Conservation (phyloP, 2,113 vertebrate genomes). For the Tiliqua scincoides region DNA sequence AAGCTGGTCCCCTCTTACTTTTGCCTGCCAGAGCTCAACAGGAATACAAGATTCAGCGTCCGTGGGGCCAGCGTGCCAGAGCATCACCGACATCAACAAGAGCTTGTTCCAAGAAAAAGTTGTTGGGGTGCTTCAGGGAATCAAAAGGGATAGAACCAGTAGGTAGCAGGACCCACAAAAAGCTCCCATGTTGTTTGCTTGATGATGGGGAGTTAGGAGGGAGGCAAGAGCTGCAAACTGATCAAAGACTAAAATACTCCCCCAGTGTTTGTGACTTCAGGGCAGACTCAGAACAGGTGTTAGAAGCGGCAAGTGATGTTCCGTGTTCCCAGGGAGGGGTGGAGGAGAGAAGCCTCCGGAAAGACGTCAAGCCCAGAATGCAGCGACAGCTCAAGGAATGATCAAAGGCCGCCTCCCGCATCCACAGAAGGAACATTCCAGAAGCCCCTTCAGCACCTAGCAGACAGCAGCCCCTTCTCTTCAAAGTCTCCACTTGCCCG, state of each 20-base stretch:
- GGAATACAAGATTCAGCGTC: too few relatives aligned
- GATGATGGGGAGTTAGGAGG: slow-evolving; percentile 13
- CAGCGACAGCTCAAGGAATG: not conserved
- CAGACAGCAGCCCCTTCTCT: not conserved
- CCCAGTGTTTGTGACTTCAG: rapidly evolving
- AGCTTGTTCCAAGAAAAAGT: too few relatives aligned
- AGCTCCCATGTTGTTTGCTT: slow-evolving; percentile 36
- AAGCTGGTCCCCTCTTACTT: too few relatives aligned
- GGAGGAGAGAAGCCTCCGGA: not conserved
- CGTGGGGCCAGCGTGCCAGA: too few relatives aligned
- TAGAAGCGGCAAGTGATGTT: rapidly evolving
- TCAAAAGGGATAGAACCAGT: rapidly evolving
- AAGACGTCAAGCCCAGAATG: not conserved
- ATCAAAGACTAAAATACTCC: slow-evolving; percentile 7
- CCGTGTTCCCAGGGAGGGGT: not conserved
- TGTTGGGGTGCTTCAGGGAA: not conserved
- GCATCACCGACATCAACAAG: too few relatives aligned
- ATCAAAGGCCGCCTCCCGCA: not conserved
- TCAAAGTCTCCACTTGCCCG: not conserved
- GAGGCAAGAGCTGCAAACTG: not conserved
- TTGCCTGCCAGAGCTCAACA: too few relatives aligned
- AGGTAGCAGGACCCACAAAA: slow-evolving; percentile 9
- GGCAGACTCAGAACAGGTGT: not conserved
- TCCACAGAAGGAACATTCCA: not conserved
- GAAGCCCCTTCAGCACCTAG: not conserved